phyloP scores from a whole-genome alignment of 2,797 vertebrate species.

The Muraenolepis orangiensis region DNA sequence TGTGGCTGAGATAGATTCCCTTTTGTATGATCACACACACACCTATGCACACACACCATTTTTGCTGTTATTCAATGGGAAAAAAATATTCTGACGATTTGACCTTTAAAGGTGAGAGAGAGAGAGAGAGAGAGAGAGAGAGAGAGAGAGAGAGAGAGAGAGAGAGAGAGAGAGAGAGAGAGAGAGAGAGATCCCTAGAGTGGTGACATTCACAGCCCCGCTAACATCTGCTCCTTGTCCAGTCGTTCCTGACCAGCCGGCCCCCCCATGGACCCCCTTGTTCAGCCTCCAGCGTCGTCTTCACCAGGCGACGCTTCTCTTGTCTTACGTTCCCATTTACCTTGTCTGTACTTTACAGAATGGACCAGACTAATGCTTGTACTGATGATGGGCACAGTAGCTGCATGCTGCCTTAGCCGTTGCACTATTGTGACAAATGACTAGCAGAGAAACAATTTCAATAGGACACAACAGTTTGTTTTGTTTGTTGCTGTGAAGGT shows the following conservation, averaged over 20 bases:
- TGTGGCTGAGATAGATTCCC: too few species aligned
- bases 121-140: too few species aligned
- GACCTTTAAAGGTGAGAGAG: constrained; percentile 51
- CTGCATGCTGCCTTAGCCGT: too few species aligned
- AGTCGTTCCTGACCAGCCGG: constrained; percentile 64
- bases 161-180: too few species aligned
- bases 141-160: too few species aligned
- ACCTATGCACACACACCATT: neutral
- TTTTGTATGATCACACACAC: neutral
- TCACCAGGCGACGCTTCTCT: neutral
- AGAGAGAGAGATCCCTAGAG: constrained; percentile 49
- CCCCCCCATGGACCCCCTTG: neutral
- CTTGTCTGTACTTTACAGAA: neutral
- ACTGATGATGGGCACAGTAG: too few species aligned
- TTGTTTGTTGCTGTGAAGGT: too few species aligned
- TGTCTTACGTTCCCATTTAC: neutral
- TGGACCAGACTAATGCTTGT: neutral
- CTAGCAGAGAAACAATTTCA: too few species aligned
- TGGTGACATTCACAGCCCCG: constrained; percentile 61
- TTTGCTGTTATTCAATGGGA: constrained; percentile 26
- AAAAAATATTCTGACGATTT: constrained; percentile 50
- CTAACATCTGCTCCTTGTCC: constrained; percentile 55
- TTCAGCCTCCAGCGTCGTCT: neutral
- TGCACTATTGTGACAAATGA: too few species aligned
- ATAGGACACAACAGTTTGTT: too few species aligned